These are phyloP conservation scores for Lagocephalus sceleratus DNA, from an alignment of 2,797 vertebrate genomes.

Conservation along the genomic window DNA sequence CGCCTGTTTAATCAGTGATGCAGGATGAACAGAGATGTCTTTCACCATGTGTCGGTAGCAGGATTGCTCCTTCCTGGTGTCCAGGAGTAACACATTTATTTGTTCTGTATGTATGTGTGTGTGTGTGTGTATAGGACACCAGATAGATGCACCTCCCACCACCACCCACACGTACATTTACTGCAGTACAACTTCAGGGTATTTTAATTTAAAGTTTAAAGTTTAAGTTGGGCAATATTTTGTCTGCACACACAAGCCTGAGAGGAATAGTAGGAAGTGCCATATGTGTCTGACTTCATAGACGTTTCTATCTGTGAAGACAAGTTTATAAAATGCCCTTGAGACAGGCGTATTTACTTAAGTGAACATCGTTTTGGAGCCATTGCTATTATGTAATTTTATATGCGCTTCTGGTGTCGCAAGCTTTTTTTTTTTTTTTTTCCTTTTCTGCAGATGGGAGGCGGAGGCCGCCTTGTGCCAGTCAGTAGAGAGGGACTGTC, in stretches of 20 bases:
- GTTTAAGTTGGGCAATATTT: not conserved
- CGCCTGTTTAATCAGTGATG: constrained; percentile 20
- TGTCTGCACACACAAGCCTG: too few species aligned
- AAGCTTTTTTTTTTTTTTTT: not conserved
- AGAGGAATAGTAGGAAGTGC: too few species aligned
- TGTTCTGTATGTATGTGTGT: constrained; percentile 30
- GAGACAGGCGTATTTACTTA: too few species aligned
- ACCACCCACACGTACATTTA: too few species aligned
- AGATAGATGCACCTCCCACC: too few species aligned
- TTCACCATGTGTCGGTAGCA: constrained; percentile 49
- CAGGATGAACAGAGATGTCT: constrained; percentile 21
- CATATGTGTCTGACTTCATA: too few species aligned
- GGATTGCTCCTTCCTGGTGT: constrained; percentile 43
- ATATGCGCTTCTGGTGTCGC: not conserved
- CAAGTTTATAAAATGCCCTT: too few species aligned
- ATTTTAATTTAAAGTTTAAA: not conserved
- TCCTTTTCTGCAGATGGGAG: constrained; percentile 68
- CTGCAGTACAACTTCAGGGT: not conserved
- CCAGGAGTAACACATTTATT: constrained; percentile 18
- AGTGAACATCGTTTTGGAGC: too few species aligned
- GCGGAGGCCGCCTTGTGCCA: constrained; percentile 76
- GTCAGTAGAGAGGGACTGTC: constrained; percentile 80
- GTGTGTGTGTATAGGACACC: constrained; percentile 25
- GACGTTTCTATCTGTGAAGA: too few species aligned
- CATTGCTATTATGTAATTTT: not conserved